These are phyloP conservation scores for Rhabdornis inornatus DNA, from an alignment of 2,113 vertebrate species.

Conservation along the genomic window DNA sequence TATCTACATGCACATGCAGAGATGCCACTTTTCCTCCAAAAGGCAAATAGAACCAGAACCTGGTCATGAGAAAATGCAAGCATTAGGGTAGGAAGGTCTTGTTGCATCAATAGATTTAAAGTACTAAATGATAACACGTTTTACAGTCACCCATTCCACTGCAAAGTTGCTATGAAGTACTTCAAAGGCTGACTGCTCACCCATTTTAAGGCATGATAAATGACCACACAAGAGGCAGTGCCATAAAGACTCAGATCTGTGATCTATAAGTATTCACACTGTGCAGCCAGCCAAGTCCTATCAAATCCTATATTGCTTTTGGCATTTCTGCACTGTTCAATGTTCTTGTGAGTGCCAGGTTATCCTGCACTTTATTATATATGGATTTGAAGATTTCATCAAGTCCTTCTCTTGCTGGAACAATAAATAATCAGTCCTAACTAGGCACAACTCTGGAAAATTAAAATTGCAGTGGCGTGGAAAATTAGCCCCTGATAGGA, in stretches of 20 bases:
- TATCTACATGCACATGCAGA: background rate
- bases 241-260: background rate
- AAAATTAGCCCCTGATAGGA: background rate
- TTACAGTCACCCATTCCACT: background rate
- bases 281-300: background rate
- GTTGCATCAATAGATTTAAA: background rate
- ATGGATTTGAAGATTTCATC: background rate
- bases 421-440: slow-evolving; percentile 6
- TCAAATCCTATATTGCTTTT: slow-evolving; percentile 16
- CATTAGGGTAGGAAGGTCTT: background rate
- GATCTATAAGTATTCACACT: background rate
- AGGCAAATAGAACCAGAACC: background rate
- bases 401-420: background rate
- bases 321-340: background rate
- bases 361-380: background rate
- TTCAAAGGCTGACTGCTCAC: background rate
- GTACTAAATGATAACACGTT: background rate
- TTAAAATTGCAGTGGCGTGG: background rate
- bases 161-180: background rate
- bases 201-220: background rate
- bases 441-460: background rate
- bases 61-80: background rate
- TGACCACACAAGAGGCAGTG: background rate
- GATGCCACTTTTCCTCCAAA: background rate
- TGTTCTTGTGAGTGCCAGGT: background rate